Evolutionary conservation across 1,140 invertebrate species (phyloP), one percentile per base, ranked within the genome.

Genomic region (Ridgeia piscesae): DNA sequence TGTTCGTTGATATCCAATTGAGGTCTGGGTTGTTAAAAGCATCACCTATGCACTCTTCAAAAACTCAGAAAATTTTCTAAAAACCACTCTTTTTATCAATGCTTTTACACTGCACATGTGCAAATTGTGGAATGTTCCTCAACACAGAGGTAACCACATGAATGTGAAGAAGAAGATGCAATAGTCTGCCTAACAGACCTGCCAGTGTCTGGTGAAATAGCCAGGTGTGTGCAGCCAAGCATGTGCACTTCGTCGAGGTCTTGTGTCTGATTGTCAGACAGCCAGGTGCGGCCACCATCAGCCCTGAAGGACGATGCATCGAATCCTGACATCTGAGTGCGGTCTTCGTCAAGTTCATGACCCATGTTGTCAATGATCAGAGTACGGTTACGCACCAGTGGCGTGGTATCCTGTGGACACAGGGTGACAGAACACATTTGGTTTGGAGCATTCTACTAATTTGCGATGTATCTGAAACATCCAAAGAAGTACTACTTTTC

Each of bases 331-430:
- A 42, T 35, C 50, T 91, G 0, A 77, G 0, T 21, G 27, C 58
- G 58, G 58, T 21, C 17, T 31, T 48, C 91, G 11, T 31, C 50
- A n/a, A 94, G 34, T 11, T 90, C 42, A 89, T 93, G 93, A 34
- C 91, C 92, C 34, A 92, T 92, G 90, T 95, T 95, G 92, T 94
- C 94, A 88, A 95, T 94, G 35, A 94, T 94, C 77, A 95, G 90
- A 27, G 94, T 94, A 34, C 93, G 92, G 91, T 95, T 95, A 33
- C 88, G 77, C 14, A 93, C 93, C 35, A 93, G 93, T 34, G 93
- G 48, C 6, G 93, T 93, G 14, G 93, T 94, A 89, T 95, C 92
- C 50, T 88, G 88, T 27, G 33, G 88, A 33, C 9, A 77, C 33
- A 88, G 93, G 94, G 94, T n/a, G n/a, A n/a, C n/a, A n/a, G n/a